Conservation (phyloP, 2,113 vertebrate genomes). For the Platanista minor region DNA sequence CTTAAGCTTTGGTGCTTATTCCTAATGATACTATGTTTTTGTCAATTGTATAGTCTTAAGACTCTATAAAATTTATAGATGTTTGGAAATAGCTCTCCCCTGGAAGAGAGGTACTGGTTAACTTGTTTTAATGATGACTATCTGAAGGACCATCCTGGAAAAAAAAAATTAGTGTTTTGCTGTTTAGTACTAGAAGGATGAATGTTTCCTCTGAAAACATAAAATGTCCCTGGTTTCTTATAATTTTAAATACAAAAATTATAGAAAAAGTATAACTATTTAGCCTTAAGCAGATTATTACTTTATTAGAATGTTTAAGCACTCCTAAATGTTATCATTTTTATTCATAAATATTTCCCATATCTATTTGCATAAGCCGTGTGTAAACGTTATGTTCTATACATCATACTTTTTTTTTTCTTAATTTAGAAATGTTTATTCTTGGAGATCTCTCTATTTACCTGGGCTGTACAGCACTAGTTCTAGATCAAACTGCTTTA, state of each 20-base stretch:
- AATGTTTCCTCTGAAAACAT: neutral
- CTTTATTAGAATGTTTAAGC: neutral
- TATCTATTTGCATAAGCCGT: neutral
- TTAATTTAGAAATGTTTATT: neutral
- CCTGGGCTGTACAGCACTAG: neutral
- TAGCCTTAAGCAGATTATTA: neutral
- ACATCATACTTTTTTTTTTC: too few relatives aligned
- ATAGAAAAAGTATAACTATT: neutral
- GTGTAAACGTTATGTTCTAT: neutral
- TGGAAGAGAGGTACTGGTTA: neutral
- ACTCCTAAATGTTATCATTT: neutral
- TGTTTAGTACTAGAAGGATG: neutral
- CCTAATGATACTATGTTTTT: neutral
- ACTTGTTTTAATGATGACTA: neutral
- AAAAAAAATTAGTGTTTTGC: neutral
- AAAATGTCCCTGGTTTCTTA: neutral
- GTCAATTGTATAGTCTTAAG: neutral
- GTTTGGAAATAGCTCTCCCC: neutral
- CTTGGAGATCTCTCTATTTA: neutral
- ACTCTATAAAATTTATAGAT: neutral
- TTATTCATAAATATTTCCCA: neutral
- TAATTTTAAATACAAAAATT: neutral
- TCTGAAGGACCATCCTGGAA: neutral
- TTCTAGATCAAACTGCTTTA: neutral
- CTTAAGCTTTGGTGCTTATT: neutral